phyloP scores from a whole-genome alignment of 1,140 invertebrate genomes.

The Atta texana region DNA sequence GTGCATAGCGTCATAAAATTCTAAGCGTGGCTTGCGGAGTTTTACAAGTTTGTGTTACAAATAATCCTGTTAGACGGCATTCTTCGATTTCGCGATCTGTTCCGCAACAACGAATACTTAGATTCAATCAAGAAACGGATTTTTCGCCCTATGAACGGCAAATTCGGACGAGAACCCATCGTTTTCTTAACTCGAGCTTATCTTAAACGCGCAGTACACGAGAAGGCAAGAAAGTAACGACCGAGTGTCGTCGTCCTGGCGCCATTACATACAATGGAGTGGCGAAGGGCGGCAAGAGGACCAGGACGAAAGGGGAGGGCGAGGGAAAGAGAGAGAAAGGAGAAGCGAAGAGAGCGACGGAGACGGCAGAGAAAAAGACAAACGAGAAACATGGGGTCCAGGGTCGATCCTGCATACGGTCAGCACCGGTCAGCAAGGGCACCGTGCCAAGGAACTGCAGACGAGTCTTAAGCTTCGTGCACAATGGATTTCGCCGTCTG shows the following conservation, averaged over 20 bases:
- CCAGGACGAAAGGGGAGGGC: neutral
- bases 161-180: neutral
- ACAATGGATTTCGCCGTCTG: constrained; percentile 38
- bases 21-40: constrained; percentile 22
- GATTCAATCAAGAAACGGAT: neutral
- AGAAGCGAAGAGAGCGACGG: constrained; percentile 19
- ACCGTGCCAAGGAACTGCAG: constrained; percentile 71
- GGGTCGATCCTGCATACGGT: constrained; percentile 76
- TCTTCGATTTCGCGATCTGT: constrained; percentile 37
- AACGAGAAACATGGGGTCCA: constrained; percentile 67
- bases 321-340: neutral
- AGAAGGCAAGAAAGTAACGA: constrained; percentile 63
- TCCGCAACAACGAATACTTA: neutral
- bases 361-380: constrained; percentile 49
- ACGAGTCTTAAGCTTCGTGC: constrained; percentile 64
- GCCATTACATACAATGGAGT: constrained; percentile 55
- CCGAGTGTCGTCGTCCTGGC: constrained; percentile 65
- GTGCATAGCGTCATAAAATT: constrained; percentile 30
- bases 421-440: constrained; percentile 74
- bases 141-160: neutral
- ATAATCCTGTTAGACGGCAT: constrained; percentile 50
- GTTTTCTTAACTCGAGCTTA: constrained; percentile 38
- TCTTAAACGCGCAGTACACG: constrained; percentile 31
- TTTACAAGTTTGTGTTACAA: constrained; percentile 44
- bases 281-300: neutral